Evolutionary conservation across 2,888 invertebrate genomes (phyloP), one percentile per base, ranked within the genome.

Genomic region (Himalopsyche japonica): DNA sequence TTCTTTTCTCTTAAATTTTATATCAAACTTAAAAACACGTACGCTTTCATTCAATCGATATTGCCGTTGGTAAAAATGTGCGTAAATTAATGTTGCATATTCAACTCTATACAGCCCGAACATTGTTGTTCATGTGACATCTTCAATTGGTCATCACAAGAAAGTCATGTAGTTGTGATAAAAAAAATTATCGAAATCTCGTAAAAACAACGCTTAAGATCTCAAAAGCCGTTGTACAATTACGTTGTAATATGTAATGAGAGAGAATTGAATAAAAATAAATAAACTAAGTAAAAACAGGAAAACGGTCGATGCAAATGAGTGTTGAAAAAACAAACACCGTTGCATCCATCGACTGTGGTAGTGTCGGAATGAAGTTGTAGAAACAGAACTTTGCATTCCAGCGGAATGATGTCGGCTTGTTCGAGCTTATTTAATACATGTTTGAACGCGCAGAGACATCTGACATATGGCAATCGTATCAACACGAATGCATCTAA

Each of bases 381-480:
- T 57, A 57, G 20, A 24, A 20, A 20, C 20, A 24, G 57, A 57
- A 57, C 57, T 57, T 57, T 57, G 57, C 57, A 57, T 57, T 57
- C 57, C 57, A 57, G 1, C 24, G 10, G 57, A 43, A 43, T 43
- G 43, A 57, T 57, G 57, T 57, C 57, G 57, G 57, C 57, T 57
- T 57, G 57, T 57, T 20, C 57, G 57, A 57, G 57, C 57, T 57
- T 57, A 57, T 57, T 57, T 57, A 57, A 57, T 57, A 24, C 57
- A 57, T 57, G 57, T 57, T 57, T 57, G 57, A 57, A 24, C 57
- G 57, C 57, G 57, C 76, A 76, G 32, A 76, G 32, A 34, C 76
- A 76, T 76, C 76, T 76, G 76, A 76, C 76, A 76, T 76, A 76
- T 76, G 32, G 76, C 76, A 76, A 76, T 76, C 76, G 76, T 76